These are phyloP conservation scores for Papilio helenus DNA, from an alignment of 1,140 invertebrate genomes.

Conservation along the genomic window DNA sequence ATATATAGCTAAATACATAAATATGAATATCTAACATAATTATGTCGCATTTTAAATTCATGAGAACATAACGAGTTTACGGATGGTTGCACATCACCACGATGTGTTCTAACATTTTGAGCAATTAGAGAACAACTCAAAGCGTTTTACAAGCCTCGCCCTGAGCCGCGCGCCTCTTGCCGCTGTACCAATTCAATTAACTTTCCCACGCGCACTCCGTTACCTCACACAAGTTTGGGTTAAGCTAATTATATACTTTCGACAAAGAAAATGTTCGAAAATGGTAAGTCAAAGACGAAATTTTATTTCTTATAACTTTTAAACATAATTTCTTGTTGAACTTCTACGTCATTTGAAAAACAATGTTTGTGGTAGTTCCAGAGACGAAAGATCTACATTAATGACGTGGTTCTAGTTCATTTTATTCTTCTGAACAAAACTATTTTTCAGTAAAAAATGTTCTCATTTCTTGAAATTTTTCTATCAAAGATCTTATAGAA, in stretches of 20 bases:
- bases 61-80: slow-evolving; percentile 7
- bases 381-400: no score
- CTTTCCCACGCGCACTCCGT: slow-evolving; percentile 11
- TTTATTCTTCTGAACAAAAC: not conserved
- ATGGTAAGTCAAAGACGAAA: not conserved
- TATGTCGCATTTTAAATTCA: not conserved
- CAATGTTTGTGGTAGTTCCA: not conserved
- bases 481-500: not conserved
- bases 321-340: not conserved
- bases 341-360: not conserved
- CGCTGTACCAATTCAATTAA: slow-evolving; percentile 11
- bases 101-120: not conserved
- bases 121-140: slow-evolving; percentile 26
- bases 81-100: not conserved
- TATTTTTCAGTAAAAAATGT: not conserved
- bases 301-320: not conserved
- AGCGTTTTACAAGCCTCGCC: slow-evolving; percentile 15
- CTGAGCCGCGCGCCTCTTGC: slow-evolving; percentile 12
- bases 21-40: not conserved
- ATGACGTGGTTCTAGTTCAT: no score
- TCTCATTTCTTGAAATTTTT: not conserved
- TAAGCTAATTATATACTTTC: slow-evolving; percentile 6
- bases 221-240: slow-evolving; percentile 19
- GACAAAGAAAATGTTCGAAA: not conserved
- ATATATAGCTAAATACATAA: not conserved